Conservation (phyloP, 2,888 invertebrate genomes). For the Cephus rjabovi region DNA sequence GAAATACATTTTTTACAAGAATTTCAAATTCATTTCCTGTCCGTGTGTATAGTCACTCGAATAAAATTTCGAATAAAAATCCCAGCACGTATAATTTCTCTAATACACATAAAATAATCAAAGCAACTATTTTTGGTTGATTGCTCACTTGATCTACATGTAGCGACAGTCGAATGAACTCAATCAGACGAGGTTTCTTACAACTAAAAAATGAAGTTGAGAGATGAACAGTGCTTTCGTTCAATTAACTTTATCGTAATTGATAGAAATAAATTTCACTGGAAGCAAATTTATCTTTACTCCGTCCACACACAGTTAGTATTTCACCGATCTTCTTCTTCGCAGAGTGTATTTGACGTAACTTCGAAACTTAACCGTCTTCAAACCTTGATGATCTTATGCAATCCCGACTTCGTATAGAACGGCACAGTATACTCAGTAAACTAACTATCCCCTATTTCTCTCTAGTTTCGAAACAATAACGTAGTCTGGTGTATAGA, state of each 20-base stretch:
- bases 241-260: background rate
- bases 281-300: background rate
- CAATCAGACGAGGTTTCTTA: background rate
- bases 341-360: background rate
- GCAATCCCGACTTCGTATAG: background rate
- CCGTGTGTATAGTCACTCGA: no score
- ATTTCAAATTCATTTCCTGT: no score
- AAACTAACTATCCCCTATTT: background rate
- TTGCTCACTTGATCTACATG: background rate
- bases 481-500: background rate
- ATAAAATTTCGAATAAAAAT: no score
- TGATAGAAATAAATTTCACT: background rate
- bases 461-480: background rate
- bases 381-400: background rate
- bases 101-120: no score
- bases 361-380: background rate
- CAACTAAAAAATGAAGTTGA: background rate
- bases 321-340: background rate
- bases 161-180: background rate
- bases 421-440: background rate
- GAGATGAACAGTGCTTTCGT: background rate
- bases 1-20: background rate
- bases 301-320: background rate
- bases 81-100: no score
- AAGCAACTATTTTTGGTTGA: background rate